Evolutionary conservation across 30 jellyfish, hydroid and myxozoan species (phyloP).

Genomic region (Aurelia sp.): DNA sequence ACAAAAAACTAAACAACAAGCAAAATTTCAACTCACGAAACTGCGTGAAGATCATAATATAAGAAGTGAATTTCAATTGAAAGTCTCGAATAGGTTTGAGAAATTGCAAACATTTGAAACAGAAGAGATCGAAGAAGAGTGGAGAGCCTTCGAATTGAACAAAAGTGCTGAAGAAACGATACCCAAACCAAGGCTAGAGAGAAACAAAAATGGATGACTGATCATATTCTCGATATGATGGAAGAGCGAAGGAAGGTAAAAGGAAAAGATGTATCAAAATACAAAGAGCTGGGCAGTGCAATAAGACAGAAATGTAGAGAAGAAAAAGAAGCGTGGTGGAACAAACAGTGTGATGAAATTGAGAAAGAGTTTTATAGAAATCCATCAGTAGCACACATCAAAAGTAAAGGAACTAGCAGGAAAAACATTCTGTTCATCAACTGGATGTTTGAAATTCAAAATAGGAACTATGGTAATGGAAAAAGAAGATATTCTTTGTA

Average conservation of each 20-base stretch:
- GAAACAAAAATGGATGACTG: conserved; percentile 29
- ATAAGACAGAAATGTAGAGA: background rate
- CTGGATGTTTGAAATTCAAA: conserved; percentile 54
- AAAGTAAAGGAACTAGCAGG: too few relatives aligned
- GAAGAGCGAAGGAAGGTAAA: conserved; percentile 53
- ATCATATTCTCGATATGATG: conserved; percentile 38
- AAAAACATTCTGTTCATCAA: background rate
- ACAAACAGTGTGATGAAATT: conserved; percentile 37
- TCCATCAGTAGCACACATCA: background rate
- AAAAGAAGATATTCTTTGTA: conserved; percentile 45
- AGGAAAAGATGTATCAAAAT: conserved; percentile 36
- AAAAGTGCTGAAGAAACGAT: conserved; percentile 41
- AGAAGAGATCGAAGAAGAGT: conserved; percentile 34
- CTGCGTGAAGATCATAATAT: conserved; percentile 8
- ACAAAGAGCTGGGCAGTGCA: conserved; percentile 20
- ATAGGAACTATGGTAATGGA: conserved; percentile 40
- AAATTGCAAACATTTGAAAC: conserved; percentile 14
- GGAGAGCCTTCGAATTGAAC: conserved; percentile 48
- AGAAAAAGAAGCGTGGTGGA: conserved; percentile 29
- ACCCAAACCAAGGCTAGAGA: conserved; percentile 16
- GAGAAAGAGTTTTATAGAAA: conserved; percentile 14
- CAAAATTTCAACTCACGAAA: conserved; percentile 1
- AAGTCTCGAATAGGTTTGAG: conserved; percentile 22
- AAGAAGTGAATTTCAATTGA: conserved; percentile 13
- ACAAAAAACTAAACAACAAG: conserved; percentile 3